These are phyloP conservation scores for Liposcelis brunnea DNA, from an alignment of 2,888 invertebrate genomes.

Conservation along the genomic window DNA sequence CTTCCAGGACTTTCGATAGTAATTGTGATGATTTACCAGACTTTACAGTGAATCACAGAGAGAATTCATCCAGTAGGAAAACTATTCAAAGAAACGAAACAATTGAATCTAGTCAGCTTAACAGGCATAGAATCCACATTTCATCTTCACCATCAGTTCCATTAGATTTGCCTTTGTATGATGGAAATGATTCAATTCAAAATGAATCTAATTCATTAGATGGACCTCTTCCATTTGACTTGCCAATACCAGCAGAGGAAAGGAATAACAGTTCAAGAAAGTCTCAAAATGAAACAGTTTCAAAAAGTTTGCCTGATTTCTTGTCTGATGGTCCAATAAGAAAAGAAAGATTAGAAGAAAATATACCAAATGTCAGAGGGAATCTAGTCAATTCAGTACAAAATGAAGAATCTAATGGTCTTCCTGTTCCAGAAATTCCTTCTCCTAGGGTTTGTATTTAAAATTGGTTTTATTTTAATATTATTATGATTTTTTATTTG, in stretches of 20 bases:
- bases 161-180: slow-evolving; percentile 19
- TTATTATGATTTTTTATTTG: not conserved
- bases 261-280: not conserved
- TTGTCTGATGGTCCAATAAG: slow-evolving; percentile 49
- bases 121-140: not conserved
- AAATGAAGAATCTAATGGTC: not conserved
- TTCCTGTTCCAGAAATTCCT: not conserved
- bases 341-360: slow-evolving; percentile 16
- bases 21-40: slow-evolving; percentile 15
- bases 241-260: slow-evolving; percentile 21
- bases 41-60: slow-evolving; percentile 21
- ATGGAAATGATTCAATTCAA: slow-evolving; percentile 9
- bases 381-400: slow-evolving; percentile 1
- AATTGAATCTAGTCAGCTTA: slow-evolving; percentile 1
- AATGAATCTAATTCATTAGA: not conserved
- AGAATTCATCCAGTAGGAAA: slow-evolving; percentile 18
- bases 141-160: slow-evolving; percentile 14
- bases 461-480: not conserved
- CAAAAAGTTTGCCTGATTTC: slow-evolving; percentile 49
- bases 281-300: slow-evolving; percentile 20
- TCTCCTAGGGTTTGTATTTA: slow-evolving; percentile 2
- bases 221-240: slow-evolving; percentile 21
- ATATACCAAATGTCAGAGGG: slow-evolving; percentile 8
- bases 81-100: slow-evolving; percentile 12
- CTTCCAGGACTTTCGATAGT: too few species aligned